phyloP scores from a whole-genome alignment of 2,888 invertebrate genomes.

The Teleogryllus oceanicus region DNA sequence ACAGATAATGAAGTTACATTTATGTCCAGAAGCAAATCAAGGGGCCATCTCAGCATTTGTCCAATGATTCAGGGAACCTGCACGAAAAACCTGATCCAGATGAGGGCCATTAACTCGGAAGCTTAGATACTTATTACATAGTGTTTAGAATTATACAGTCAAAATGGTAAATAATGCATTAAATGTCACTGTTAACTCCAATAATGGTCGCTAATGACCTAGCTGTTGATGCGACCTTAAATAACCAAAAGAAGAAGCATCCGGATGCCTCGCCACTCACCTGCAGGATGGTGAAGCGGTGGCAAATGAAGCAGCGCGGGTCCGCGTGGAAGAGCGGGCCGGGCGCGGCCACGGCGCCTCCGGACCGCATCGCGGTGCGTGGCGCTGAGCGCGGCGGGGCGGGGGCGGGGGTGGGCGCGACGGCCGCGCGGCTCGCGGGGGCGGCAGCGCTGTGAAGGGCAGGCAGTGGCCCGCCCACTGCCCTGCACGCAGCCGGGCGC shows the following conservation, averaged over 20 bases:
- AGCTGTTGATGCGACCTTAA: no score
- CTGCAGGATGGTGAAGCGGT: constrained; percentile 35
- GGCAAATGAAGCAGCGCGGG: constrained; percentile 38
- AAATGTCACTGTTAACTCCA: no score
- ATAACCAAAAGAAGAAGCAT: neutral
- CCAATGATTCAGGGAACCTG: no score
- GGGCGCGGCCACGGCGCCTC: neutral
- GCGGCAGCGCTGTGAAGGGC: neutral
- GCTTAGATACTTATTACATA: no score
- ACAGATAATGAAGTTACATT: no score
- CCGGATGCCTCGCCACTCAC: constrained; percentile 18
- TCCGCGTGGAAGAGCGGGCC: constrained; percentile 34
- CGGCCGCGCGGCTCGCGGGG: neutral
- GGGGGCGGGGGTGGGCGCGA: neutral
- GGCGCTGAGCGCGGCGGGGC: neutral
- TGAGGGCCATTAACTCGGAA: no score
- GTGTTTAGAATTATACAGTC: no score
- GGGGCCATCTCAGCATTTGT: no score
- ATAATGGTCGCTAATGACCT: no score
- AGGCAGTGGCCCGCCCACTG: neutral
- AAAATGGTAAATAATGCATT: no score
- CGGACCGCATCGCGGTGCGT: neutral
- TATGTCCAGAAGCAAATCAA: no score
- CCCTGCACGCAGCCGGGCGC: constrained; percentile 11
- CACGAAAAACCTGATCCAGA: no score